Evolutionary conservation across 2,113 vertebrate genomes (phyloP), one percentile per base, ranked within the genome.

Genomic region (Eurystomus gularis): DNA sequence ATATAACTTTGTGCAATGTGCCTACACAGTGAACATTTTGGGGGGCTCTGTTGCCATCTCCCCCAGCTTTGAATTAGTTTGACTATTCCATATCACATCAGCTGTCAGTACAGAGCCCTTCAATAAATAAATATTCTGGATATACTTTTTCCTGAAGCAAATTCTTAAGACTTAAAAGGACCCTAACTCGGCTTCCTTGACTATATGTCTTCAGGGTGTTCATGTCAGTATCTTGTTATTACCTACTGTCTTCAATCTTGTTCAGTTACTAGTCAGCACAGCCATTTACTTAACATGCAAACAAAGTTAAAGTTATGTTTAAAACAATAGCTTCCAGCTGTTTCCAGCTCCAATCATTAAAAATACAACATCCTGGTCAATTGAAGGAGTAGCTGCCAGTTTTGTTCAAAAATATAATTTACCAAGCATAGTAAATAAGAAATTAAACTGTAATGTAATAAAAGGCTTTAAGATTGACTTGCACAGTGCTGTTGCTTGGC

Each of bases 321-420:
- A 77, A 96, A 94, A 88, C 90, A 97, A 96, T 86, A 85, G 69
- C 86, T 97, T 90, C 70, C 58, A 83, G 71, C 62, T 96, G 40
- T 93, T 96, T 90, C 69, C 62, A 73, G 75, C 58, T 96, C 44
- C 51, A 84, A 16, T 93, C 76, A 97, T 94, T 94, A 91, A 90
- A 96, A 91, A 65, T 88, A 85, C 48, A 91, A 86, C 94, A 73
- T 91, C 92, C 62, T 51, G 85, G 86, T 82, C 94, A 97, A 68
- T 44, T 96, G 82, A 95, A 61, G 88, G 86, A 97, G 86, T 89
- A 96, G 83, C 52, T 96, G 77, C 65, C 65, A 94, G 72, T 94
- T 95, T 95, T 96, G 82, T 96, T 91, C 46, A 96, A 84, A 96
- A 96, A 93, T 88, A 94, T 75, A 79, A 95, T 95, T 96, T 95